Evolutionary conservation across 2,888 invertebrate species (phyloP), one percentile per base, ranked within the genome.

Genomic region (Vannuccia rotundouncinata): DNA sequence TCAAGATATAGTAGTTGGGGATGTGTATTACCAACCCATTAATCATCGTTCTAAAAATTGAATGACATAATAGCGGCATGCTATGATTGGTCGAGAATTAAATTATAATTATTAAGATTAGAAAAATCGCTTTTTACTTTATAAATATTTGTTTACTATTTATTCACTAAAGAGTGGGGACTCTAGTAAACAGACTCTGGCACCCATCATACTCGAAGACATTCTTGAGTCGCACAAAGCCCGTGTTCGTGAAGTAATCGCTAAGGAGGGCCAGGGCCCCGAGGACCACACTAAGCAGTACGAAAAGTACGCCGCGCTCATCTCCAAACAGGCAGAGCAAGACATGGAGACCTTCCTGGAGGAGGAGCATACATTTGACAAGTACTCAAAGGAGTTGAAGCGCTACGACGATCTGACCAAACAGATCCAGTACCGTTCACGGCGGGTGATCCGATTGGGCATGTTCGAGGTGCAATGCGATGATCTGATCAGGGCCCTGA

Each of bases 401-500:
- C 88, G 89, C 80, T 90, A 89, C 84, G 87, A 89, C 82, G 84
- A 86, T 27, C 85, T 89, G 83, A 89, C 84, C 83, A 89, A 90
- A 84, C 90, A 89, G 79, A 90, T 91, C 81, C 86, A 85, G 25
- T 88, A 87, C 84, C 85, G 85, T 82, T 85, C 85, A 10, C 29
- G 75, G 27, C 74, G 81, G 29, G 29, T 30, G 2, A n/a, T 81
- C 25, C 28, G 92, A 25, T 92, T 93, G 85, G 94, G 94, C 5
- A 91, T 95, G 89, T 96, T 93, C 86, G 92, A 93, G 85, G 92
- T 95, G 86, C 92, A 94, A 87, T 91, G 95, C 80, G 91, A 90
- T 76, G 92, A 93, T 79, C 89, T 95, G 31, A 92, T 95, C 74
- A 90, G 90, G 22, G 90, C 92, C 0, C 88, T 96, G 82, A 91